These are phyloP conservation scores for Thamnaconus septentrionalis DNA, from an alignment of 2,113 vertebrate genomes.

Conservation along the genomic window DNA sequence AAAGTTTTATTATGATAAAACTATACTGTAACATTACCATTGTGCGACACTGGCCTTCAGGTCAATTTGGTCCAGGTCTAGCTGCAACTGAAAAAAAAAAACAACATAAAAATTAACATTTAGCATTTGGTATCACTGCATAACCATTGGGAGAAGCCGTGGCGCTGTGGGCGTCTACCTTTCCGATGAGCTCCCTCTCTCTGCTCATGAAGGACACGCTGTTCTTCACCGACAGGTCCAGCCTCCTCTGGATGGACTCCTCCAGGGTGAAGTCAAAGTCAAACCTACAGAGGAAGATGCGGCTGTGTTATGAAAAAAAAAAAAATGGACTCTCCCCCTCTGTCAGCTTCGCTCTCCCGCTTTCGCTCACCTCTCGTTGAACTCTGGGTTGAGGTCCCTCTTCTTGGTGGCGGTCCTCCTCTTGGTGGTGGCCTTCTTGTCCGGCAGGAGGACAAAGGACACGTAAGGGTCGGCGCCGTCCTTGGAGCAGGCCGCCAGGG, in stretches of 20 bases:
- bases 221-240: slow-evolving; percentile 89
- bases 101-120: slow-evolving; percentile 1
- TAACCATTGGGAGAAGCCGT: not conserved
- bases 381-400: slow-evolving; percentile 86
- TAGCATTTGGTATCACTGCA: not conserved
- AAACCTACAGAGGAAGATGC: slow-evolving; percentile 71
- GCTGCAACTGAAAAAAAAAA: slow-evolving; percentile 72
- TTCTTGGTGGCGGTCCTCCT: slow-evolving; percentile 86
- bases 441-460: slow-evolving; percentile 84
- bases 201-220: slow-evolving; percentile 88
- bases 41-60: slow-evolving; percentile 79
- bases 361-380: slow-evolving; percentile 81
- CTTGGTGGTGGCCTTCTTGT: slow-evolving; percentile 86
- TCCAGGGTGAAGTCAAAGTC: slow-evolving; percentile 87
- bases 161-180: slow-evolving; percentile 69
- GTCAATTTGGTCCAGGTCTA: slow-evolving; percentile 84
- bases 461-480: slow-evolving; percentile 87
- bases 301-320: not conserved
- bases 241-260: slow-evolving; percentile 77
- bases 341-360: not conserved
- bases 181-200: slow-evolving; percentile 86
- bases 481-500: slow-evolving; percentile 77
- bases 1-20: too few species aligned
- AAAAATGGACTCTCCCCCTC: not conserved
- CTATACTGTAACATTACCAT: slow-evolving; percentile 74